These are phyloP conservation scores for Characodon lateralis DNA, from an alignment of 2,797 vertebrate species.

Conservation along the genomic window DNA sequence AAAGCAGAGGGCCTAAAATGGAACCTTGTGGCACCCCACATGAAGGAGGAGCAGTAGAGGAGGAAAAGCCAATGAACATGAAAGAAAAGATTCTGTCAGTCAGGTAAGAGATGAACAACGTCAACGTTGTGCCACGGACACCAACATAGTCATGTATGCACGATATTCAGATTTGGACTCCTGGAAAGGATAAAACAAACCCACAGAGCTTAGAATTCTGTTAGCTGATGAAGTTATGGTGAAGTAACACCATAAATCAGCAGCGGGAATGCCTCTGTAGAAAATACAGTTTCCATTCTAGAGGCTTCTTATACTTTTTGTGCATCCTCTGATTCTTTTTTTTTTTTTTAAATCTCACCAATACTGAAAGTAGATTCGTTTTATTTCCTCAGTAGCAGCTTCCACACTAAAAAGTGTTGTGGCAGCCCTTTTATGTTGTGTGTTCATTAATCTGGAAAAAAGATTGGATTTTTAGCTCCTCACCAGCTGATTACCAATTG, in stretches of 20 bases:
- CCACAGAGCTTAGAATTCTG: background rate
- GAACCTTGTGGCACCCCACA: too few species aligned
- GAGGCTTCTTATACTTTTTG: background rate
- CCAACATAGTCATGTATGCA: too few species aligned
- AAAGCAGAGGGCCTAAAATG: too few species aligned
- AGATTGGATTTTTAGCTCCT: background rate
- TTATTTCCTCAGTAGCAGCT: background rate
- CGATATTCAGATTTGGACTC: background rate
- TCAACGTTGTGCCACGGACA: too few species aligned
- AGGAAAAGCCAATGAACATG: too few species aligned
- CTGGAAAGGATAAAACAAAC: background rate
- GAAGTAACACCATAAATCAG: background rate
- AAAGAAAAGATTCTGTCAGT: too few species aligned
- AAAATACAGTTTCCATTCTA: background rate
- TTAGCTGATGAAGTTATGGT: background rate
- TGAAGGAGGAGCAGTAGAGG: too few species aligned
- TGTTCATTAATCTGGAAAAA: background rate
- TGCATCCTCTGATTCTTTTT: too few species aligned
- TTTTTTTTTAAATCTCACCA: background rate
- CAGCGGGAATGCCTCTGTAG: background rate
- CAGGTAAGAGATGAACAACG: too few species aligned
- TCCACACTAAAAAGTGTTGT: background rate
- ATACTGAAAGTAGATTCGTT: background rate
- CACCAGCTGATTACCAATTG: background rate
- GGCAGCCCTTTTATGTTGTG: too few species aligned